phyloP scores from a whole-genome alignment of 2,888 invertebrate species.

The Morpho deidamia region DNA sequence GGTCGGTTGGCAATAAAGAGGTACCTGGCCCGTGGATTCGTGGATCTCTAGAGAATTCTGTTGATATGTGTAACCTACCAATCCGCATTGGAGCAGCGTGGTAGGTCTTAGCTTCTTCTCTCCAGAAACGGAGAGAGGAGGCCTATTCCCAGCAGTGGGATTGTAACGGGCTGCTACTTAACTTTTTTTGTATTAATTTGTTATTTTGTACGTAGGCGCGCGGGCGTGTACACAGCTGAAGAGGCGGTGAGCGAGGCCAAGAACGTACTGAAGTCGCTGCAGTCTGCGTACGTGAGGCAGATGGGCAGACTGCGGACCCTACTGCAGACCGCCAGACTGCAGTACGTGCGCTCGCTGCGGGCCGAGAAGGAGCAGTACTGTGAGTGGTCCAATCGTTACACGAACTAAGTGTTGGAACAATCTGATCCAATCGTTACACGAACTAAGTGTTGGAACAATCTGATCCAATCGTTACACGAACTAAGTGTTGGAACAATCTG shows the following conservation, averaged over 20 bases:
- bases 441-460: too few relatives aligned
- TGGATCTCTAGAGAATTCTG: too few relatives aligned
- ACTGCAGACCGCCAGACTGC: slow-evolving; percentile 84
- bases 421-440: slow-evolving; percentile 11
- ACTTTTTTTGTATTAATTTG: too few relatives aligned
- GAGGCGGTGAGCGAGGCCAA: slow-evolving; percentile 89
- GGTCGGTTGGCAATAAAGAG: background rate
- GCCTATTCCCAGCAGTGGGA: too few relatives aligned
- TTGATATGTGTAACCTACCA: too few relatives aligned
- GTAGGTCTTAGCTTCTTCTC: too few relatives aligned
- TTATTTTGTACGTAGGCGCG: slow-evolving; percentile 88
- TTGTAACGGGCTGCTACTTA: too few relatives aligned
- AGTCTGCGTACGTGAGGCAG: slow-evolving; percentile 90
- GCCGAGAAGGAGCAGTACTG: slow-evolving; percentile 89
- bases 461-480: slow-evolving; percentile 9
- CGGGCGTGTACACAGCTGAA: slow-evolving; percentile 92
- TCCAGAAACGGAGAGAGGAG: too few relatives aligned
- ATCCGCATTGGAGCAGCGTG: too few relatives aligned
- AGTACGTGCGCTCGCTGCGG: slow-evolving; percentile 85
- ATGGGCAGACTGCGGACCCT: slow-evolving; percentile 85
- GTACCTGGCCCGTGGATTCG: slow-evolving; percentile 17
- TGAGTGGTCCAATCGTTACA: slow-evolving; percentile 44
- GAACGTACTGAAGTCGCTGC: slow-evolving; percentile 85
- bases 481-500: slow-evolving; percentile 17
- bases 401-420: too few relatives aligned